These are phyloP conservation scores for Tricholaema leucomelas DNA, from an alignment of 2,113 vertebrate species.

Conservation along the genomic window DNA sequence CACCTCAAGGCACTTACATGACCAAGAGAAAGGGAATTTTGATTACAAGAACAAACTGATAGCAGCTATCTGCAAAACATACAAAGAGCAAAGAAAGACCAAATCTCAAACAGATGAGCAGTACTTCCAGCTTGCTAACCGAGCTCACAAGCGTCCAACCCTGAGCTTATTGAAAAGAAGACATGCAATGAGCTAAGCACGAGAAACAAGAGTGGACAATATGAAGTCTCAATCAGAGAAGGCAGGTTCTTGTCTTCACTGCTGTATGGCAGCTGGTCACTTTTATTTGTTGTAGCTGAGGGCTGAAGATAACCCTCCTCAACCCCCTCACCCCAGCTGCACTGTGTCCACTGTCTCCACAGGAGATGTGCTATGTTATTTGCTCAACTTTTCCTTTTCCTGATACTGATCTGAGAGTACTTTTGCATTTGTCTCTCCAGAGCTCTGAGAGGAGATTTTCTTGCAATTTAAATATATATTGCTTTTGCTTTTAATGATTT, in stretches of 20 bases:
- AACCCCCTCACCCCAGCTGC: no score
- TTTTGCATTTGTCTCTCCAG: not conserved
- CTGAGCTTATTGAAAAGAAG: not conserved
- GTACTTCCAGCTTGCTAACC: not conserved
- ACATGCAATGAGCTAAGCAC: not conserved
- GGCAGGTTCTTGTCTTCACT: not conserved
- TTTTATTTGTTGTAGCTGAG: not conserved
- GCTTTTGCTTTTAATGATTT: conserved; percentile 9
- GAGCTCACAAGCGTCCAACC: no score
- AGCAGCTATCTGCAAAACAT: not conserved
- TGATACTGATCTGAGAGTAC: not conserved
- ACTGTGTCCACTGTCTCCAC: not conserved
- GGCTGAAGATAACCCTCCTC: not conserved
- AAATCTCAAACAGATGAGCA: not conserved
- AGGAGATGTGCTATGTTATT: not conserved
- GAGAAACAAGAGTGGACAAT: not conserved
- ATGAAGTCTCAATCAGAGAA: not conserved
- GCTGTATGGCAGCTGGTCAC: not conserved
- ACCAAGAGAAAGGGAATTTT: not conserved
- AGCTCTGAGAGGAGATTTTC: not conserved
- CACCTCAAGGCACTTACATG: not conserved
- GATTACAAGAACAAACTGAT: not conserved
- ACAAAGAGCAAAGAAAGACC: not conserved
- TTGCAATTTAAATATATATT: conserved; percentile 35
- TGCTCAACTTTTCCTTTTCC: not conserved